Percentiles rank a stretch among this genome's conserved stretches.
Conservation (phyloP, 2,888 invertebrate species). For the Latheticus oryzae region DNA sequence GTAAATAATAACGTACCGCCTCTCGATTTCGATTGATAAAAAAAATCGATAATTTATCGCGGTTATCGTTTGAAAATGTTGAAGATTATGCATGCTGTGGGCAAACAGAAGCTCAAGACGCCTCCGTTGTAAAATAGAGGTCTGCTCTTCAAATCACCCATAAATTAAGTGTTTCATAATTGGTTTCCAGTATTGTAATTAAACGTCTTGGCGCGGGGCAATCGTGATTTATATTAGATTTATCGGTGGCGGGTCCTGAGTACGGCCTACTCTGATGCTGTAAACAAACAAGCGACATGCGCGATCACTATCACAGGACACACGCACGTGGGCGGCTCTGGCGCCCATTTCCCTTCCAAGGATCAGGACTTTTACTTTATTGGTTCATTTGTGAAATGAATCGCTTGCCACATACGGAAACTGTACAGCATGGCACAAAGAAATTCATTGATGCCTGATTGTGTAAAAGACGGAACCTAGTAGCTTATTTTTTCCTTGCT, state of each 20-base stretch:
- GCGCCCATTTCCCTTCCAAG: constrained; percentile 40
- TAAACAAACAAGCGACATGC: constrained; percentile 54
- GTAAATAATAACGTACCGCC: constrained; percentile 56
- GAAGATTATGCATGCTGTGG: constrained; percentile 30
- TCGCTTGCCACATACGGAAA: no score
- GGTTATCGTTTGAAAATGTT: constrained; percentile 31
- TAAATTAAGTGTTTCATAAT: constrained; percentile 65
- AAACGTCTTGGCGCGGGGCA: constrained; percentile 58
- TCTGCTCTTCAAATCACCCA: constrained; percentile 45
- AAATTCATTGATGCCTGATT: no score
- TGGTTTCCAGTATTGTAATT: constrained; percentile 65
- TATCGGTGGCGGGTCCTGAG: constrained; percentile 52
- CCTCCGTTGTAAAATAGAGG: constrained; percentile 35
- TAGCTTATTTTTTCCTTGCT: no score
- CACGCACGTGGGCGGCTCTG: constrained; percentile 39
- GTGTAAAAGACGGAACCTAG: no score
- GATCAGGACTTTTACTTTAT: constrained; percentile 32
- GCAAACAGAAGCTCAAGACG: constrained; percentile 46
- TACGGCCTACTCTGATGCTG: constrained; percentile 43
- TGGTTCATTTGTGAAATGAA: constrained; percentile 37
- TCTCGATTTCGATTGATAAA: constrained; percentile 52
- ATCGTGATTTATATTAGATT: constrained; percentile 61
- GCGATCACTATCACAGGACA: constrained; percentile 59
- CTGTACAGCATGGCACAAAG: no score
- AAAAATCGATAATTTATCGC: constrained; percentile 42